Base-by-base conservation (phyloP, 1,140 invertebrate species). In the Scylla paramamosain region DNA sequence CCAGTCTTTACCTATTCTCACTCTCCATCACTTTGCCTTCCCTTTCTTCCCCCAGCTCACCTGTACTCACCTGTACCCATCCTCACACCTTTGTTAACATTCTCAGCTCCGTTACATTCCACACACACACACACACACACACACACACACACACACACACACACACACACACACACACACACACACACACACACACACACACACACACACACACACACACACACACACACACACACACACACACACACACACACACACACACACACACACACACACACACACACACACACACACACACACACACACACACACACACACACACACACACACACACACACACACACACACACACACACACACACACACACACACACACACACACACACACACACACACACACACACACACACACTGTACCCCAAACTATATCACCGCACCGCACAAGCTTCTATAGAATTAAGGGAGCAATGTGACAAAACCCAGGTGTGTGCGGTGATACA, bases 141-240 rank as follows among this genome's bases (percentile, higher is more conserved):
- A 89, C 6, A 89, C 87, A 89, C 14, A 89, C 87, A 46, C 39
- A 46, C 39, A 28, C 39, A 88, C 86, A 88, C 86, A 88, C 86
- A 88, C 86, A 88, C 86, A 88, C 86, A 88, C 86, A 88, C 86
- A 88, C 86, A 88, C 86, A 88, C 86, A 88, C 16, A 89, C 28
- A 89, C 45, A 89, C 88, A 89, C 88, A 89, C 88, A 89, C 88
- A 89, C 88, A 89, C 88, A 89, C 88, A 89, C 88, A 91, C 46
- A 91, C 16, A 91, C 89, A 87, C 84, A 87, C 84, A 87, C 84
- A 87, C 84, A 87, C 84, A 87, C 84, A 87, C 84, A 87, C 84
- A 87, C 84, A 87, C 84, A 87, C 84, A 87, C 84, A 89, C 32
- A 89, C 0, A 89, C 87, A 89, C 10, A 89, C 87, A 45, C 32